phyloP scores from a whole-genome alignment of 2,888 invertebrate species.

The Anagyrus pseudococci region DNA sequence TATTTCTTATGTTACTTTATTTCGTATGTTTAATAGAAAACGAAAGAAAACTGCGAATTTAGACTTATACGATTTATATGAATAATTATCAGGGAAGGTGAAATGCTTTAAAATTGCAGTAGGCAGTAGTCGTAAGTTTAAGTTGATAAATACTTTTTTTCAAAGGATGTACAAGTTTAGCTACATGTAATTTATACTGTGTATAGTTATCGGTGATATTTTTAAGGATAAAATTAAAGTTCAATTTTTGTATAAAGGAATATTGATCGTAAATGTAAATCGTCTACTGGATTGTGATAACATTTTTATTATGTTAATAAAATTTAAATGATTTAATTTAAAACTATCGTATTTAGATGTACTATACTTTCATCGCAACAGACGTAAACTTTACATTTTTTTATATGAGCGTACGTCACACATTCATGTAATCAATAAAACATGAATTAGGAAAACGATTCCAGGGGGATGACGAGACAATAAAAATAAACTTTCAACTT shows the following conservation, averaged over 20 bases:
- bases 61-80: not conserved
- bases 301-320: slow-evolving; percentile 35
- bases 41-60: not conserved
- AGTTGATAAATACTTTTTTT: not conserved
- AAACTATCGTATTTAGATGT: too few species aligned
- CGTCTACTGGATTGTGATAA: slow-evolving; percentile 36
- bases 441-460: too few species aligned
- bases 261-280: slow-evolving; percentile 10
- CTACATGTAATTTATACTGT: slow-evolving; percentile 15
- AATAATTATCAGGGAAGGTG: not conserved
- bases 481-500: too few species aligned
- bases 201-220: slow-evolving; percentile 19
- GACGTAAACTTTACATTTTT: too few species aligned
- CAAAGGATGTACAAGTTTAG: slow-evolving; percentile 16
- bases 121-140: not conserved
- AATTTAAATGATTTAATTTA: slow-evolving; percentile 28
- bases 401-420: too few species aligned
- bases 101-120: not conserved
- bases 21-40: not conserved
- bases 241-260: slow-evolving; percentile 23
- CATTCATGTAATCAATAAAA: too few species aligned
- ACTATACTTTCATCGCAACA: too few species aligned
- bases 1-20: not conserved
- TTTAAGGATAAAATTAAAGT: slow-evolving; percentile 12
- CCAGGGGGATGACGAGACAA: too few species aligned